Evolutionary conservation across 2,113 vertebrate genomes (phyloP), one percentile per base, ranked within the genome.

Genomic region (Paratilapia polleni): DNA sequence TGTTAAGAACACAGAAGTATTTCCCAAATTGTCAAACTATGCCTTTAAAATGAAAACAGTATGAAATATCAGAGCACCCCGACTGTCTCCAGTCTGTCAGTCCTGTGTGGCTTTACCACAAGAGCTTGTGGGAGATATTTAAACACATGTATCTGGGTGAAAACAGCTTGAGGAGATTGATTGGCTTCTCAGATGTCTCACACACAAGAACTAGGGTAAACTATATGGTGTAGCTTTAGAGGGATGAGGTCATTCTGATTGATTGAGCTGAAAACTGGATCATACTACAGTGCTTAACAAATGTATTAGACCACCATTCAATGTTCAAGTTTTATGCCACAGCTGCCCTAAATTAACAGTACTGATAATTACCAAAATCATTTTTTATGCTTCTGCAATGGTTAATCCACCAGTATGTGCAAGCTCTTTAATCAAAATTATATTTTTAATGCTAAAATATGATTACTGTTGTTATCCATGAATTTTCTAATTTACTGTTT

Each of bases 161-260:
- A 24, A 80, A 62, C 62, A 73, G 49, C 8, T 82, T 66, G 24
- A 64, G 41, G 13, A 31, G 3, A 59, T 57, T 58, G 59, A 74
- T 34, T 83, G 52, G 12, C 47, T 76, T 80, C 34, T 66, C 34
- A 5, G 2, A 19, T 57, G 38, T 47, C 49, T 57, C 68, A 54
- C 68, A 36, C 36, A 54, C 19, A 20, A 73, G 68, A 73, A 73
- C 24, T 13, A 26, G 24, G 10, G 47, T 9, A 34, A 54, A 73
- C 31, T 34, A 73, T 54, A 54, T 73, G 68, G 68, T 73, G 19
- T 73, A 73, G 47, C 17, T 73, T 73, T 73, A 54, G 26, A 68
- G 15, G 31, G 64, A 62, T 13, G 60, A 34, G 47, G 19, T 61
- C 62, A n/a, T 43, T 60, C 19, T 5, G 3, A 36, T 10, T 73